A percentile compares a stretch with the other conserved stretches of the same genome.
Conservation (phyloP, 2,113 vertebrate species). For the Carollia perspicillata region DNA sequence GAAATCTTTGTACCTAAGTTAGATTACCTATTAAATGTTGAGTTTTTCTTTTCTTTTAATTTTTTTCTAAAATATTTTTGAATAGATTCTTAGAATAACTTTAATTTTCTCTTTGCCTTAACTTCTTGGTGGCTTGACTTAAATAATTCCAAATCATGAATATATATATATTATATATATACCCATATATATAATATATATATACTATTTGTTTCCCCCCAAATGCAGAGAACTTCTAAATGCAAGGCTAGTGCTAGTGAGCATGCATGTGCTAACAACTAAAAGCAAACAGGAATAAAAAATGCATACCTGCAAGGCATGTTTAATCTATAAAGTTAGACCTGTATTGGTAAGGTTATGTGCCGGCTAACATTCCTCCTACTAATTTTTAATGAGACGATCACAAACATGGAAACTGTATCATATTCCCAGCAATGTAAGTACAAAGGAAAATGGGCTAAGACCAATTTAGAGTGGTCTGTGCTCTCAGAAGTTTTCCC, state of each 20-base stretch:
- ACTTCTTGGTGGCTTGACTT: slow-evolving; percentile 6
- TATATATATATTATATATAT: slow-evolving; percentile 25
- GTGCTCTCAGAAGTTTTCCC: background rate
- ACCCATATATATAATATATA: background rate
- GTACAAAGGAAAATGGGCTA: background rate
- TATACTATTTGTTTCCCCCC: background rate
- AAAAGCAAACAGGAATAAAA: slow-evolving; percentile 37
- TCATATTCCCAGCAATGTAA: background rate
- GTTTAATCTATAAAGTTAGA: slow-evolving; percentile 56
- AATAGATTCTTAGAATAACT: background rate
- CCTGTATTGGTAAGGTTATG: slow-evolving; percentile 39
- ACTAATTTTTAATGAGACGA: slow-evolving; percentile 53
- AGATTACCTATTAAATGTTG: background rate
- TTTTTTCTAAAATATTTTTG: background rate
- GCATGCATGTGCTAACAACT: background rate
- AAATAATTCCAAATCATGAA: slow-evolving; percentile 17
- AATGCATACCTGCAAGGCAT: background rate
- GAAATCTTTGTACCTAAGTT: background rate
- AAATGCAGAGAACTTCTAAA: slow-evolving; percentile 1
- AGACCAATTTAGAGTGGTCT: background rate
- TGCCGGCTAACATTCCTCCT: background rate
- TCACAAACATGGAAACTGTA: background rate
- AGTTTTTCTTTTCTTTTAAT: background rate
- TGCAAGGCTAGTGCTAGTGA: background rate
- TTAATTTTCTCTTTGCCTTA: background rate